Conservation (phyloP, 2,888 invertebrate genomes). For the Sinohyriopsis cumingii region DNA sequence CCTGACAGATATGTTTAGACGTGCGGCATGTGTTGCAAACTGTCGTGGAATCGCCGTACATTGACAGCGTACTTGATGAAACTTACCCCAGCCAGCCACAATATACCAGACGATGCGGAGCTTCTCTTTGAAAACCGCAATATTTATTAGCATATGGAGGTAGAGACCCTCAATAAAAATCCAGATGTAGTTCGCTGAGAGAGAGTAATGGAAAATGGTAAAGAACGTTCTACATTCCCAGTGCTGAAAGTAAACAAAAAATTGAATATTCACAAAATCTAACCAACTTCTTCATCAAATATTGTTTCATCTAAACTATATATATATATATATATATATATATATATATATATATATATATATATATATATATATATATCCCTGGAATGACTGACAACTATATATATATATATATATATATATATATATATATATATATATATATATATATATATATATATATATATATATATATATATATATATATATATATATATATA, state of each 20-base stretch:
- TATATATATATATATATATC: constrained; percentile 3
- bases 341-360: constrained; percentile 3
- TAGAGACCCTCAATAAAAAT: constrained; percentile 83
- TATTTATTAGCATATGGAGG: constrained; percentile 80
- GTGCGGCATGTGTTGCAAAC: no score
- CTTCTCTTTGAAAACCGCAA: constrained; percentile 80
- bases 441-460: constrained; percentile 3
- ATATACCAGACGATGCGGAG: constrained; percentile 78
- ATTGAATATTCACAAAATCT: no score
- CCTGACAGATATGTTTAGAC: no score
- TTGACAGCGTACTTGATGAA: no score
- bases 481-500: no score
- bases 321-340: neutral
- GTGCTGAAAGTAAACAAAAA: constrained; percentile 71
- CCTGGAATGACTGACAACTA: neutral
- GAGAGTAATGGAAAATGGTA: constrained; percentile 79
- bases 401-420: neutral
- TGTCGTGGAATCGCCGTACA: no score
- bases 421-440: constrained; percentile 2
- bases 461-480: constrained; percentile 1
- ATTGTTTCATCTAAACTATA: no score
- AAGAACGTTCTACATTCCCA: constrained; percentile 80
- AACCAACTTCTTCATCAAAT: no score
- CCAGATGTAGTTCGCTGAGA: constrained; percentile 82
- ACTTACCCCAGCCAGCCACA: constrained; percentile 80